Base-by-base conservation (phyloP, 2,888 invertebrate species). In the Drosophila testacea region DNA sequence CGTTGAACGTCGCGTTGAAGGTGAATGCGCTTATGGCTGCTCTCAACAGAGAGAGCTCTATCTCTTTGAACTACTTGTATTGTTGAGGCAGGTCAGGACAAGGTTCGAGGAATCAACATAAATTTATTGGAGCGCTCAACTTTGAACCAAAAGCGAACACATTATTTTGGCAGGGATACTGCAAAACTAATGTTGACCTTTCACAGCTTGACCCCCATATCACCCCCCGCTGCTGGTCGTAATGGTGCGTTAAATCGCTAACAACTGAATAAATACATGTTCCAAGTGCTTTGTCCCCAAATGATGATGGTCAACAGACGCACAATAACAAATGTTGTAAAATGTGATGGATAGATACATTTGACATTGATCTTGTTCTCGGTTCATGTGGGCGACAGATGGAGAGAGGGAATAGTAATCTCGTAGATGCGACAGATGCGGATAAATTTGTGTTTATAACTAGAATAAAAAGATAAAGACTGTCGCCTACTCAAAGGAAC, bases 91-190 rank as follows among this genome's bases (percentile, higher is more conserved):
- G 56, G 56, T 56, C 56, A 28, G 46, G 13, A 13, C 46, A 46
- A 55, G 46, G 27, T 56, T 27, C 44, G 56, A 28, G 56, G 9
- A 27, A 34, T 46, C 56, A 56, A 30, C 57, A 47, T 16, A n/a
- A 39, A 48, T 34, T 59, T 48, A 59, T n/a, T 52, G 46, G 67
- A 46, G 10, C 73, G 68, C 68, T 83, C 81, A 82, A 86, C 81
- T 81, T 83, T 86, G 83, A 80, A 77, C 81, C 44, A 65, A 63
- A 60, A 61, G 4, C 16, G 11, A n/a, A 30, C 11, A 41, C n/a
- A 51, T 32, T 16, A 6, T 16, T 32, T 32, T 32, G 38, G 16
- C 36, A 50, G 32, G 13, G 4, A 36, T 39, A 54, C 11, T n/a
- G 36, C 1, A 38, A 59, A 69, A 77, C 67, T 77, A 54, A 39